Base-by-base conservation (phyloP, 2,888 invertebrate genomes). In the Rhyacophila evoluta region DNA sequence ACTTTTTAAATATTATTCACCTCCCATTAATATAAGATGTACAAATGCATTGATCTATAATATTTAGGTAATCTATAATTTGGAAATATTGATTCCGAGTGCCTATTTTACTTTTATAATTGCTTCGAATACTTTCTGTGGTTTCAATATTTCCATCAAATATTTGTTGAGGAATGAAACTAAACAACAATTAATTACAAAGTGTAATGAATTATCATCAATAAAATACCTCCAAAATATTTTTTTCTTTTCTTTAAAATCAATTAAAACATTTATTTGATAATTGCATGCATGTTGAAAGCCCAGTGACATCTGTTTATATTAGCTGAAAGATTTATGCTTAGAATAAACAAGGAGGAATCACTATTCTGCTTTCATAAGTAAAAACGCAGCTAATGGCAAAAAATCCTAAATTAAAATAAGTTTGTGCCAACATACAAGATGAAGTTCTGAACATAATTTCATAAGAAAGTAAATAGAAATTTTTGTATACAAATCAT, bases 91-190 rank as follows among this genome's bases (percentile, higher is more conserved):
- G 38, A 72, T 29, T 71, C 19, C 37, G 67, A 72, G 37, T 71
- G 72, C 28, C 28, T 10, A 72, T 55, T 79, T 79, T 79, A 74
- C 74, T 75, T 79, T 78, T 41, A 25, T 79, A 55, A 79, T 41
- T 37, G 79, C 79, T 79, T 79, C 72, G 12, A 28, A 74, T 36
- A 55, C 25, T 55, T 55, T 55, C 39, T 41, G 75, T 75, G 79
- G 75, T 75, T 79, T 75, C 55, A 78, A 77, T 74, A 77, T 80
- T 80, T 78, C 75, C 72, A 55, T 27, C 15, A 55, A 70, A 37
- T 33, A 75, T 70, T 80, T 77, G 78, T 73, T 80, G 73, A 71
- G 28, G 67, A 77, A 72, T 72, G 70, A 68, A 68, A 55, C 38
- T 73, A 74, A 69, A 78, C 33, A 69, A 70, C 69, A 73, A 3